Evolutionary conservation across 2,888 invertebrate species (phyloP), one percentile per base, ranked within the genome.

Genomic region (Folsomia candida): DNA sequence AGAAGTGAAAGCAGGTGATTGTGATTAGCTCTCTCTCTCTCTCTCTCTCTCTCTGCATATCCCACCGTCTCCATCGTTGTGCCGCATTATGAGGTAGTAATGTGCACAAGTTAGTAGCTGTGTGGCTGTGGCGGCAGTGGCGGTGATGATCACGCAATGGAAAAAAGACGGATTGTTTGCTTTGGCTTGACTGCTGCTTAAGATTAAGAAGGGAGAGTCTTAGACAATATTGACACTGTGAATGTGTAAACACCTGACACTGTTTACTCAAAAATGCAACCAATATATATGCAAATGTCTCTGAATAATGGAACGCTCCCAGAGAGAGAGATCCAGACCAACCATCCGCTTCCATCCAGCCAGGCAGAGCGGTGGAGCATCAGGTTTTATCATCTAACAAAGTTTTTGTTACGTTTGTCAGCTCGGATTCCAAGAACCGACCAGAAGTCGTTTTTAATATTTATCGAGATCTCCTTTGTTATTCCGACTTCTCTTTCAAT

Each of bases 261-360:
- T 80, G 80, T 80, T 80, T 80, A 80, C 80, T 79, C 78, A 80
- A 80, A 80, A 80, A 80, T 80, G 80, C 80, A 80, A 80, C 80
- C 80, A 81, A 81, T 81, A 81, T 81, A 81, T 80, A 81, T 81
- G 81, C 81, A 81, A 81, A 81, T 81, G 79, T 76, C 78, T 78
- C 80, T 81, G 81, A 80, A 81, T 81, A 81, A 81, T 81, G 81
- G 80, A 81, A 78, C 78, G 80, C 79, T 78, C 78, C 69, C n/a
- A n/a, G n/a, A n/a, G 72, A 67, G 68, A 75, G 77, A 78, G 77
- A 77, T 77, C 77, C n/a, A n/a, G n/a, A n/a, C n/a, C n/a, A n/a
- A n/a, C n/a, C n/a, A n/a, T n/a, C n/a, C n/a, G n/a, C n/a, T n/a
- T n/a, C 76, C 74, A 77, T 76, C n/a, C 73, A 77, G 77, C 73